These are phyloP conservation scores for Heliopora coerulea DNA, from an alignment of 92 coral and sea anemone species.

Conservation along the genomic window DNA sequence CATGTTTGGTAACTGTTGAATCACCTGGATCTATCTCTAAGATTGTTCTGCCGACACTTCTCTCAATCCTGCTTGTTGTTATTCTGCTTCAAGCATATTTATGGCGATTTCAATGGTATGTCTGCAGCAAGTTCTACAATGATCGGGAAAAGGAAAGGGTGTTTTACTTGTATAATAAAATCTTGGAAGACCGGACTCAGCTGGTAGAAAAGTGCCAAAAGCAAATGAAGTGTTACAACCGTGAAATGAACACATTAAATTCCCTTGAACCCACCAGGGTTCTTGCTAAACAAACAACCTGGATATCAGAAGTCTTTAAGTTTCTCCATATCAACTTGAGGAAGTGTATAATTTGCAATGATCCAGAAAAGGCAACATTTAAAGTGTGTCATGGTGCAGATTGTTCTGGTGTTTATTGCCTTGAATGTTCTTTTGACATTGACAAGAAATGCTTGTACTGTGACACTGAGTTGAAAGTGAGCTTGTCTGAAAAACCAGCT, in stretches of 20 bases:
- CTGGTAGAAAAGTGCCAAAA: constrained; percentile 77
- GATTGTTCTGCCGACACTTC: constrained; percentile 59
- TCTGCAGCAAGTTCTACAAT: constrained; percentile 75
- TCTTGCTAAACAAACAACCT: constrained; percentile 69
- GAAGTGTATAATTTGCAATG: constrained; percentile 83
- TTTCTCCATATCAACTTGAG: constrained; percentile 66
- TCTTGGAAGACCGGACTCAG: constrained; percentile 82
- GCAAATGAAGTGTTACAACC: constrained; percentile 75
- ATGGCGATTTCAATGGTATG: constrained; percentile 73
- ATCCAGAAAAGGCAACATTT: constrained; percentile 69
- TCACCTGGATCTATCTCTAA: constrained; percentile 58
- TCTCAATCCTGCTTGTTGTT: constrained; percentile 67
- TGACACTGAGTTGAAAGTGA: constrained; percentile 28
- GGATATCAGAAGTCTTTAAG: constrained; percentile 69
- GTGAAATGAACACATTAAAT: constrained; percentile 79
- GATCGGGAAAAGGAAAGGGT: constrained; percentile 91
- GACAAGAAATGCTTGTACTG: constrained; percentile 83
- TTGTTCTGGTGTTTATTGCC: constrained; percentile 89
- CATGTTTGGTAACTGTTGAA: constrained; percentile 15
- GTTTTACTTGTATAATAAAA: constrained; percentile 86
- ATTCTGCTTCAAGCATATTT: constrained; percentile 81
- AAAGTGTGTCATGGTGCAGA: constrained; percentile 73
- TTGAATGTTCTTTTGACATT: constrained; percentile 96
- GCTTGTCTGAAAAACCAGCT: not conserved
- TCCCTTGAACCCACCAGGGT: constrained; percentile 68